Conservation (phyloP, 2,888 invertebrate species). For the Trichopria drosophilae region DNA sequence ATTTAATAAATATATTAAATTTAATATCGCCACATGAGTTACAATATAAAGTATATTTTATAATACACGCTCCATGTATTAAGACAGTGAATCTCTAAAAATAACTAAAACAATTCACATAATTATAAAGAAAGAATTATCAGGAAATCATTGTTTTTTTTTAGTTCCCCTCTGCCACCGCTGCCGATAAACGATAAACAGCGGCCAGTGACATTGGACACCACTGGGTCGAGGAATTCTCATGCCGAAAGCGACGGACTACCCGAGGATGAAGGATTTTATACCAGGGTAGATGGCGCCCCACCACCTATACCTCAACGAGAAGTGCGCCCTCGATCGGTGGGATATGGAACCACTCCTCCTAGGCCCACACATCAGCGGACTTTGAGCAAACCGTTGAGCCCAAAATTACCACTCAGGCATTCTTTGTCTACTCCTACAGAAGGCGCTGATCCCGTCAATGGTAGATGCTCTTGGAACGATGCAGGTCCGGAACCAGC, state of each 20-base stretch:
- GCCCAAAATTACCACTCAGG: constrained; percentile 61
- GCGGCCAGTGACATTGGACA: constrained; percentile 50
- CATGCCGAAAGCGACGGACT: constrained; percentile 51
- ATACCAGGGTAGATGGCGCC: constrained; percentile 52
- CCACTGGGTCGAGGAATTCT: constrained; percentile 45
- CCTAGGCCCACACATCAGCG: constrained; percentile 58
- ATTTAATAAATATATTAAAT: too few species aligned
- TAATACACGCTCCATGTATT: too few species aligned
- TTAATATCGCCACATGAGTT: too few species aligned
- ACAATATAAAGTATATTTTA: too few species aligned
- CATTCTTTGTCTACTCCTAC: constrained; percentile 62
- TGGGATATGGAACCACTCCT: constrained; percentile 61
- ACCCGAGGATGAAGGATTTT: constrained; percentile 54
- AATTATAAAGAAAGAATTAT: too few species aligned
- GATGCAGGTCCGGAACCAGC: constrained; percentile 66
- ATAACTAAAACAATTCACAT: too few species aligned
- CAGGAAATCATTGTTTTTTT: too few species aligned
- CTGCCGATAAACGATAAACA: constrained; percentile 65
- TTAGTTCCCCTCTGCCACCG: constrained; percentile 78
- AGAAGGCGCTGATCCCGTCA: constrained; percentile 57
- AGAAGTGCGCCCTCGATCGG: constrained; percentile 64
- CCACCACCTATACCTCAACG: constrained; percentile 67
- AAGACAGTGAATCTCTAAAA: too few species aligned
- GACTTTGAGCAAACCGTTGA: constrained; percentile 62
- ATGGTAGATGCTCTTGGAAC: constrained; percentile 64